Percentiles rank a stretch among this genome's conserved stretches.
These are phyloP conservation scores for Thymelicus sylvestris DNA, from an alignment of 2,888 invertebrate species.

Conservation along the genomic window DNA sequence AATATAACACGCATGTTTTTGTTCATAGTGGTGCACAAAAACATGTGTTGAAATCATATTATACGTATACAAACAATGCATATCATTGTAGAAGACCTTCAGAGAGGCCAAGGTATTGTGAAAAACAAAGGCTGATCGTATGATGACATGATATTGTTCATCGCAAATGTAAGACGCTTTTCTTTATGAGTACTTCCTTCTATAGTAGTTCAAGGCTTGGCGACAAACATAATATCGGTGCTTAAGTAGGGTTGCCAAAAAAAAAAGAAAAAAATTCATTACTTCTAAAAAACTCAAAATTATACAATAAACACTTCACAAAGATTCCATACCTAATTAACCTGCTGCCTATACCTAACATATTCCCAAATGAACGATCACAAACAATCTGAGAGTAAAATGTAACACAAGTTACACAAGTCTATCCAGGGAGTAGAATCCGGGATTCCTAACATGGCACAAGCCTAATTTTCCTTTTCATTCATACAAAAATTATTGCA, in stretches of 20 bases:
- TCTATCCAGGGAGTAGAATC: no score
- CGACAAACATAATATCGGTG: slow-evolving; percentile 68
- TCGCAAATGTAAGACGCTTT: slow-evolving; percentile 35
- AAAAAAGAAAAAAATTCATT: no score
- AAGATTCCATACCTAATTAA: no score
- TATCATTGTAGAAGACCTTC: slow-evolving; percentile 31
- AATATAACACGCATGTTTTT: slow-evolving; percentile 20
- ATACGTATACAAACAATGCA: slow-evolving; percentile 26
- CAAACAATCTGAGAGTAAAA: no score
- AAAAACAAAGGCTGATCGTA: slow-evolving; percentile 30
- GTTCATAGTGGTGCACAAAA: slow-evolving; percentile 18
- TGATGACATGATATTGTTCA: slow-evolving; percentile 35
- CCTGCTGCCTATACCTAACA: no score
- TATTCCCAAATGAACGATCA: no score
- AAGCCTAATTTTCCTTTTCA: no score
- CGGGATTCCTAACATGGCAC: no score
- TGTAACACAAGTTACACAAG: no score
- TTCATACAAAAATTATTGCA: no score
- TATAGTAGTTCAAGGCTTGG: slow-evolving; percentile 61
- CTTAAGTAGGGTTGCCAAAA: slow-evolving; percentile 45
- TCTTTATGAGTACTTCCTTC: slow-evolving; percentile 44
- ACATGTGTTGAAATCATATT: slow-evolving; percentile 31
- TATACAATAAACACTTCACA: no score
- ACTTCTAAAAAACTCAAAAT: no score
- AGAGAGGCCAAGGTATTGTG: slow-evolving; percentile 34